Evolutionary conservation across 2,113 vertebrate genomes (phyloP).

Genomic region (Polypterus bichir): DNA sequence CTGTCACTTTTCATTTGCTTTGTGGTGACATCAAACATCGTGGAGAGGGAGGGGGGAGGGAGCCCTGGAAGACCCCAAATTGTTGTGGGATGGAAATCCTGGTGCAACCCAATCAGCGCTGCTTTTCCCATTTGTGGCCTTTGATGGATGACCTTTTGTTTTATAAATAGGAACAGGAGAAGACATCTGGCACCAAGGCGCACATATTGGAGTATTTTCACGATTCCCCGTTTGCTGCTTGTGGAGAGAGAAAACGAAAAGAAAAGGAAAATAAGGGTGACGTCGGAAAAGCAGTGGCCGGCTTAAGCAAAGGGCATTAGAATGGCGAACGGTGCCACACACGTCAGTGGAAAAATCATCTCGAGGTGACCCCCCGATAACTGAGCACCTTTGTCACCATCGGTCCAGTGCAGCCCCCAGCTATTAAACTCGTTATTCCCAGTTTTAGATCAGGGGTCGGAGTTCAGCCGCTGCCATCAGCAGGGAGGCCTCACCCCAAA

Average conservation of each 20-base stretch:
- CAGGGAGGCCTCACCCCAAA: too few species aligned
- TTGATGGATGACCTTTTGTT: slow-evolving; percentile 1
- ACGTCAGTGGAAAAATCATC: too few species aligned
- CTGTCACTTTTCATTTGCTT: neutral
- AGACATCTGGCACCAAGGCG: slow-evolving; percentile 10
- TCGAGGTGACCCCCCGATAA: too few species aligned
- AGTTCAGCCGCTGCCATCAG: too few species aligned
- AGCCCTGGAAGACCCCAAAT: neutral
- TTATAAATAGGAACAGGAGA: slow-evolving; percentile 1
- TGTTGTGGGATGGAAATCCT: slow-evolving; percentile 1
- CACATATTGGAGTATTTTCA: slow-evolving; percentile 5
- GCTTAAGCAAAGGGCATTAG: slow-evolving; percentile 8
- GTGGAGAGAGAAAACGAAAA: slow-evolving; percentile 9
- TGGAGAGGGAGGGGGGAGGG: slow-evolving; percentile 6
- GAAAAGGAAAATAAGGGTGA: slow-evolving; percentile 9
- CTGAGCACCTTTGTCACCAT: too few species aligned
- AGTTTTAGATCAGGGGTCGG: neutral
- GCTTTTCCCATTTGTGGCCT: neutral
- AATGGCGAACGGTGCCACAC: neutral
- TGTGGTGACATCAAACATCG: slow-evolving; percentile 8
- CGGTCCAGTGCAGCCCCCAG: neutral
- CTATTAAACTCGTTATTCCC: slow-evolving; percentile 8
- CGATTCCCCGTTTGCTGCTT: slow-evolving; percentile 3
- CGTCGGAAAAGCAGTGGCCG: slow-evolving; percentile 1
- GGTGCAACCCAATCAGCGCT: neutral